phyloP scores from a whole-genome alignment of 2,888 invertebrate genomes.

The Callimorpha dominula region DNA sequence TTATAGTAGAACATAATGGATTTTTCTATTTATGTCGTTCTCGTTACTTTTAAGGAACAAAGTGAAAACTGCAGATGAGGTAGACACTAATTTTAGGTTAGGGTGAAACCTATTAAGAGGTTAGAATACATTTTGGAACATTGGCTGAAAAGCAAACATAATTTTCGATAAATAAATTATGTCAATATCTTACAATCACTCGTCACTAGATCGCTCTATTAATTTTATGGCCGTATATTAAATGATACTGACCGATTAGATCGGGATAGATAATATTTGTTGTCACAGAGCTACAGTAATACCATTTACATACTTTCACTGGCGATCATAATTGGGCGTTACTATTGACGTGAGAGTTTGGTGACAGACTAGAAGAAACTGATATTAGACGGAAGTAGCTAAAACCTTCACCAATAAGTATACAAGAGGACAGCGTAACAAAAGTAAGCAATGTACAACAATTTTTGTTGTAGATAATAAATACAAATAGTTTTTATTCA shows the following conservation, averaged over 20 bases:
- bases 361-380: background rate
- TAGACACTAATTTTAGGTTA: background rate
- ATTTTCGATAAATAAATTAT: background rate
- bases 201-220: background rate
- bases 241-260: background rate
- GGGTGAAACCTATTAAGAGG: background rate
- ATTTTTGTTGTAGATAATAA: conserved; percentile 57
- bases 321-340: background rate
- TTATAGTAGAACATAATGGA: background rate
- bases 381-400: background rate
- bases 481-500: conserved; percentile 50
- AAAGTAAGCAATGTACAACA: conserved; percentile 25
- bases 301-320: background rate
- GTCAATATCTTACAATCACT: background rate
- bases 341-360: background rate
- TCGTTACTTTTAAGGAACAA: background rate
- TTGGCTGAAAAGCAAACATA: background rate
- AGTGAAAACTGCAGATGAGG: background rate
- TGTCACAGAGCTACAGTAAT: background rate
- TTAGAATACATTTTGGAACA: background rate
- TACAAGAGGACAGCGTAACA: conserved; percentile 43
- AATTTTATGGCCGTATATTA: background rate
- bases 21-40: background rate
- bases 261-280: background rate
- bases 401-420: background rate